Evolutionary conservation across 2,113 vertebrate genomes (phyloP), one percentile per base, ranked within the genome.

Genomic region (Anolis sagrei): DNA sequence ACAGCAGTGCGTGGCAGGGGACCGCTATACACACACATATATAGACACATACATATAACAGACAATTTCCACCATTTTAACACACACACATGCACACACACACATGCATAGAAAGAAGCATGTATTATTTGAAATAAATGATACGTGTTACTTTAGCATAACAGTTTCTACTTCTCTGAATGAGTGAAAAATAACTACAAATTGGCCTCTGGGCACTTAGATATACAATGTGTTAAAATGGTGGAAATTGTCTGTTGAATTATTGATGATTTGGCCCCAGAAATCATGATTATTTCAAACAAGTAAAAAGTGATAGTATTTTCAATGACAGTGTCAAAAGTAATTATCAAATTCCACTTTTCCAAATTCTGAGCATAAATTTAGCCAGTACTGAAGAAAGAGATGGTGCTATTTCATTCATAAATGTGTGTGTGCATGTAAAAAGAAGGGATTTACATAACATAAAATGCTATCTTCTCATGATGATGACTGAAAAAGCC

Each of bases 271-370:
- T 83, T 72, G 62, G 18, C 4, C 51, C 16, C 39, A 75, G 48
- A 36, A 75, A 74, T 75, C 36, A 64, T 75, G 70, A 83, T 83
- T 83, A 75, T 83, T 83, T 83, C 49, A 83, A 32, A 83, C 13
- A 39, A 83, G 81, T 83, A 54, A 64, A 62, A 74, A 36, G 16
- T 58, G 27, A 75, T 58, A 83, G 62, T 74, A 62, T 74, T 83
- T 82, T 74, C 58, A 32, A 62, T 74, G 70, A 83, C 34, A 73
- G 74, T 83, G 44, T 51, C 54, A 74, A 83, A 83, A 75, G 62
- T 83, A 72, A 82, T 82, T 61, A 64, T 32, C 70, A 61, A 27
- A 36, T 74, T 62, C 69, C 25, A 44, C 70, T 23, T 74, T 74
- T 74, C 39, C 14, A 83, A 62, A 62, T 58, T 82, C 72, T 70